Evolutionary conservation across 2,888 invertebrate genomes (phyloP), one percentile per base, ranked within the genome.

Genomic region (Sminthurinus aureus): DNA sequence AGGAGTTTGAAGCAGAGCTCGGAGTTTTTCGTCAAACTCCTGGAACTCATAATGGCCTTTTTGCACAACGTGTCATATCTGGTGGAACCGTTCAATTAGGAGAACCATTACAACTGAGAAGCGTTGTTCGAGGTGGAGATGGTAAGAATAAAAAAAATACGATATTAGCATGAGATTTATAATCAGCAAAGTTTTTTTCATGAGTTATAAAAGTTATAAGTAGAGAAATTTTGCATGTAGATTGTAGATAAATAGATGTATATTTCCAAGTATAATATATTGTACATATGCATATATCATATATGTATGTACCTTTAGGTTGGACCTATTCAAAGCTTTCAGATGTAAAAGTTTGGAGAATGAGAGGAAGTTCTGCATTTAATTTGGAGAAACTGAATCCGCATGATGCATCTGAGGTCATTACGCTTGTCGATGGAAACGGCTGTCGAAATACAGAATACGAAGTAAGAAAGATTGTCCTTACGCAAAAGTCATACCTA

Each of bases 281-380:
- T 38, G 38, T 38, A 6, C 6, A 38, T 38, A 38, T 38, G 38
- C 6, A 26, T 11, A 58, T 64, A 12, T 1, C 6, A 38, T 38
- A 6, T 38, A 26, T 11, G 52, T 64, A 12, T 1, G 78, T 78
- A 12, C 38, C 24, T 18, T 58, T 67, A 88, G 88, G 88, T 15
- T 88, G 88, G 88, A 83, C 83, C 6, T 85, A 86, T 51, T 87
- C 88, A 12, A 87, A 82, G 77, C 75, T 88, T 66, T 85, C 85
- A 13, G 88, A 88, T 78, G 88, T 88, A 18, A 87, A 88, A 85
- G 87, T 88, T 1, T 88, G 88, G 88, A 84, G 88, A 66, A 88
- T 88, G 88, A 73, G 85, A 52, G 87, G 87, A 58, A 84, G 83
- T 52, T 79, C 81, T 67, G 58, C 82, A 0, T 73, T 80, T 12